Percentiles rank a stretch among this genome's conserved stretches.
Conservation (phyloP, 1,140 invertebrate genomes). For the Euura lappo region DNA sequence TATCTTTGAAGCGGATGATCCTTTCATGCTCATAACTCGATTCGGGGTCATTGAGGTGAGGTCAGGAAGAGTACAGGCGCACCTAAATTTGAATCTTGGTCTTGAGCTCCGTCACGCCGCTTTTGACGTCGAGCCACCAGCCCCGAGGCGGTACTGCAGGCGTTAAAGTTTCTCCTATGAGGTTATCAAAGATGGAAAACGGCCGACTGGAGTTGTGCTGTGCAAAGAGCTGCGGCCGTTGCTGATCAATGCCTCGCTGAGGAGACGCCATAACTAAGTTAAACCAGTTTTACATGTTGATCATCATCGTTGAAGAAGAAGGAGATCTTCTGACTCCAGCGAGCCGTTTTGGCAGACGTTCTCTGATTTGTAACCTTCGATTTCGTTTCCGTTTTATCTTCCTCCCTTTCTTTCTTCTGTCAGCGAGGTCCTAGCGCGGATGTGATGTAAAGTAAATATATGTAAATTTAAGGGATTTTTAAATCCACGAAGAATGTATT, state of each 20-base stretch:
- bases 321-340: no score
- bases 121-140: not conserved
- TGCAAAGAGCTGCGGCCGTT: not conserved
- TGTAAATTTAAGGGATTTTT: constrained; percentile 13
- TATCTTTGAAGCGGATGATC: not conserved
- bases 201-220: not conserved
- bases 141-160: not conserved
- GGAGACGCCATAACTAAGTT: no score
- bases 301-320: no score
- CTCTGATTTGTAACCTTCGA: not conserved
- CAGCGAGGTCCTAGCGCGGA: no score
- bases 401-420: not conserved
- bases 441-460: constrained; percentile 8
- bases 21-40: not conserved
- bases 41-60: not conserved
- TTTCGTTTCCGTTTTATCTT: not conserved
- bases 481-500: constrained; percentile 12
- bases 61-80: not conserved
- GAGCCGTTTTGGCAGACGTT: no score
- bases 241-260: not conserved
- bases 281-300: no score
- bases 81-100: not conserved
- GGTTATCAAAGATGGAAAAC: not conserved
- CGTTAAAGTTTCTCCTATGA: not conserved
- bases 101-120: not conserved